Percentiles rank a stretch among this genome's conserved stretches.
Evolutionary conservation across 2,797 vertebrate genomes (phyloP).

Genomic region (Hydrophis major): DNA sequence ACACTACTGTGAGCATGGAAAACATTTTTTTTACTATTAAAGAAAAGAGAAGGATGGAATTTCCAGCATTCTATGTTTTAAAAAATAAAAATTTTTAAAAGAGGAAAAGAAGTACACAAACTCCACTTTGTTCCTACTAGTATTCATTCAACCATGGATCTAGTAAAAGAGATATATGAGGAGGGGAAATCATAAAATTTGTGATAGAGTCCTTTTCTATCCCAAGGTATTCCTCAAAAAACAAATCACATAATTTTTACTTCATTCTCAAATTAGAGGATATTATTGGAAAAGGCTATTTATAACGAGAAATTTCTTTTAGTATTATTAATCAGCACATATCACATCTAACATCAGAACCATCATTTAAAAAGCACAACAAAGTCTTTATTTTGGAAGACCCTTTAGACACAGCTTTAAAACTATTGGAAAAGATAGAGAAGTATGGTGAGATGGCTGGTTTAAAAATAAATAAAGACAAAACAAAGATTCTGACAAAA

Average conservation of each 20-base stretch:
- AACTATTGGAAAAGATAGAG: no score
- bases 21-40: neutral
- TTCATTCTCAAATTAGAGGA: neutral
- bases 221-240: neutral
- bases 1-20: neutral
- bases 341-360: neutral
- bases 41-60: neutral
- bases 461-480: no score
- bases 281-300: neutral
- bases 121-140: neutral
- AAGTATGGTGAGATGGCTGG: no score
- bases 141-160: neutral
- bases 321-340: conserved; percentile 10
- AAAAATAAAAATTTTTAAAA: neutral
- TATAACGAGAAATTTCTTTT: neutral
- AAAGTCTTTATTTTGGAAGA: no score
- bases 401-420: no score
- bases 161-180: neutral
- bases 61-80: neutral
- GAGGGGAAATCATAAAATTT: neutral
- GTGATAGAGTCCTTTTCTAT: neutral
- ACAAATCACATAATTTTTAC: neutral
- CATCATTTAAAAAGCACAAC: no score
- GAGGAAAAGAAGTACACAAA: neutral
- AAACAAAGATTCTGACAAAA: no score